Conservation (phyloP, 2,888 invertebrate species). For the Geophilus truncorum region DNA sequence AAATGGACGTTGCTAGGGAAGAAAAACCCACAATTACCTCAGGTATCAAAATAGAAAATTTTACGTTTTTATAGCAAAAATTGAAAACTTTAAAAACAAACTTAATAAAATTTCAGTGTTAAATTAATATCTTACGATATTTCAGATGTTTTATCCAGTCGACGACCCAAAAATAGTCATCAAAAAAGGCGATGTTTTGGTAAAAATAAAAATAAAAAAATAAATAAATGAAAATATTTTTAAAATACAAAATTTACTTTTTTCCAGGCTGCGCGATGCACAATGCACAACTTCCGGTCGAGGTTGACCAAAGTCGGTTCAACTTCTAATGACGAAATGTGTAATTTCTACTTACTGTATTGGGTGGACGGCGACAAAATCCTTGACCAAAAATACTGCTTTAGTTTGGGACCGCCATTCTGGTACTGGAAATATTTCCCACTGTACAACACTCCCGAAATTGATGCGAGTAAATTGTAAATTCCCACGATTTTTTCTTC, state of each 20-base stretch:
- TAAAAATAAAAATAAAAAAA: no score
- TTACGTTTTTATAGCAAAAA: no score
- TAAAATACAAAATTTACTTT: slow-evolving; percentile 31
- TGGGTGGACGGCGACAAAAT: slow-evolving; percentile 71
- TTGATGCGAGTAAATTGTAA: slow-evolving; percentile 40
- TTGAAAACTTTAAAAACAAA: no score
- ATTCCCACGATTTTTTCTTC: no score
- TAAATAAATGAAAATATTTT: not conserved
- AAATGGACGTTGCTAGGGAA: slow-evolving; percentile 80
- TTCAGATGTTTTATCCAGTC: slow-evolving; percentile 89
- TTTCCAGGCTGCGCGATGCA: slow-evolving; percentile 76
- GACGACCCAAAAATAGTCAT: slow-evolving; percentile 59
- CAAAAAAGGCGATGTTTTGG: slow-evolving; percentile 63
- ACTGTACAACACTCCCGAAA: slow-evolving; percentile 45
- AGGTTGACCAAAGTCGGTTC: slow-evolving; percentile 50
- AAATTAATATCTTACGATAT: no score
- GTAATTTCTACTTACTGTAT: slow-evolving; percentile 92
- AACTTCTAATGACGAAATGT: slow-evolving; percentile 88
- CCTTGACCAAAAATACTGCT: slow-evolving; percentile 72
- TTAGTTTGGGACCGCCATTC: slow-evolving; percentile 73
- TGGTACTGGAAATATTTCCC: slow-evolving; percentile 69
- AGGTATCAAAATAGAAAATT: slow-evolving; percentile 40
- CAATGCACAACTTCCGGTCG: slow-evolving; percentile 59
- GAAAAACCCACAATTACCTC: slow-evolving; percentile 74
- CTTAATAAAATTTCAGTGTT: no score